Percentiles rank a stretch among this genome's conserved stretches.
Evolutionary conservation across 2,113 vertebrate genomes (phyloP).

Genomic region (Hipposideros armiger): DNA sequence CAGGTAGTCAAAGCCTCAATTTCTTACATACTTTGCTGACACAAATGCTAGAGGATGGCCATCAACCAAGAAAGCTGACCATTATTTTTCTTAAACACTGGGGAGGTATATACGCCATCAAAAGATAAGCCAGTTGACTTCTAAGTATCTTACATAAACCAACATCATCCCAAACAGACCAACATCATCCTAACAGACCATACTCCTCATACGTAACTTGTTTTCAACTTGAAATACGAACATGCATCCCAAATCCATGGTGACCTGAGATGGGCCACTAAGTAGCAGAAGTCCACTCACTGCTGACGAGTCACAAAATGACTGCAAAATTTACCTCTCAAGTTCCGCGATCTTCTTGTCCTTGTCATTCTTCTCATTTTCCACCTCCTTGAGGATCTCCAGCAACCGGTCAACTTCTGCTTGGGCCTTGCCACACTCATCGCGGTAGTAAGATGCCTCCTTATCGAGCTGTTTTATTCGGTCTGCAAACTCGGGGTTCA

Average conservation of each 20-base stretch:
- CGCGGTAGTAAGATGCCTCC: conserved; percentile 94
- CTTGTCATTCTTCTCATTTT: conserved; percentile 94
- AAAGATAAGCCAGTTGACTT: neutral
- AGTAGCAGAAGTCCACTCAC: neutral
- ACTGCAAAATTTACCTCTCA: conserved; percentile 92
- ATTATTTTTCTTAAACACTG: conserved; percentile 16
- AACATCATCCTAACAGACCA: neutral
- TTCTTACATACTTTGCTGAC: neutral
- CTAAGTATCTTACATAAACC: neutral
- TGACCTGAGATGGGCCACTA: neutral
- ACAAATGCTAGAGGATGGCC: neutral
- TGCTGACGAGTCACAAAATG: neutral
- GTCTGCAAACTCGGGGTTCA: conserved; percentile 94
- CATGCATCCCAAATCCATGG: neutral
- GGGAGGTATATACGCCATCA: neutral
- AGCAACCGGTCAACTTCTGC: conserved; percentile 95
- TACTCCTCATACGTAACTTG: neutral
- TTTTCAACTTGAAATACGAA: conserved; percentile 18
- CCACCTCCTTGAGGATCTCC: conserved; percentile 94
- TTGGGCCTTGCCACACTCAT: conserved; percentile 94
- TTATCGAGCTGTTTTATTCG: conserved; percentile 95
- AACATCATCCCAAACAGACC: neutral
- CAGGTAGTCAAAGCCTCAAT: neutral
- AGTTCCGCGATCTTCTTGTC: conserved; percentile 96
- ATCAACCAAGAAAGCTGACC: conserved; percentile 10